Conservation (phyloP, 2,888 invertebrate genomes). For the Dysmachus trigonus region DNA sequence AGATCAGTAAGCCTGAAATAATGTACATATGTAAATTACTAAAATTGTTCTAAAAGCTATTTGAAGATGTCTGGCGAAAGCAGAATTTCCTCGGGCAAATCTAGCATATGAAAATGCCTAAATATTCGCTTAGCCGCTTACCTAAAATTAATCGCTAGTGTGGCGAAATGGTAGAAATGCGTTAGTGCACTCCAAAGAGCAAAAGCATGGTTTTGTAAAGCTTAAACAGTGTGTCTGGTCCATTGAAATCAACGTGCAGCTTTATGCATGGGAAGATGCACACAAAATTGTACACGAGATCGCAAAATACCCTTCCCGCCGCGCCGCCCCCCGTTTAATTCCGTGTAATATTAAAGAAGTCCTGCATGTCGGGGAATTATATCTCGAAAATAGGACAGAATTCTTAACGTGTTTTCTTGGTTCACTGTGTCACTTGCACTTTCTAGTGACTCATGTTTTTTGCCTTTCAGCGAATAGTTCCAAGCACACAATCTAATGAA, state of each 20-base stretch:
- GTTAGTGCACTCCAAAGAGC: not conserved
- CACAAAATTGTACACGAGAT: not conserved
- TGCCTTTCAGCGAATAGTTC: not conserved
- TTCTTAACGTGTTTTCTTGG: not conserved
- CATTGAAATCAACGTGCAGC: not conserved
- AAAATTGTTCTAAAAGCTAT: not conserved
- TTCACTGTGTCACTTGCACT: constrained; percentile 36
- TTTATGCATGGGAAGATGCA: not conserved
- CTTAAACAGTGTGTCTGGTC: not conserved
- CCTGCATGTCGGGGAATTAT: not conserved
- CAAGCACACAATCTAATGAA: not conserved
- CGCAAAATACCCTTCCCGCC: not conserved
- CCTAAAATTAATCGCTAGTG: not conserved
- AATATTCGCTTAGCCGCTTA: not conserved
- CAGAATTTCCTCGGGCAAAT: not conserved
- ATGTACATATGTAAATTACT: not conserved
- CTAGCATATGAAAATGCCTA: not conserved
- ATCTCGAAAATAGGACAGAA: not conserved
- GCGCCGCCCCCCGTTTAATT: not conserved
- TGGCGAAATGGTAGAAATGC: not conserved
- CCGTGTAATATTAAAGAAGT: not conserved
- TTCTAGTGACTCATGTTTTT: constrained; percentile 13
- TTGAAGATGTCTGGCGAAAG: not conserved
- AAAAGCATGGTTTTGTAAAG: not conserved
- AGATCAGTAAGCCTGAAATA: not conserved